Base-by-base conservation (phyloP, 2,113 vertebrate genomes). In the Lampris incognitus region DNA sequence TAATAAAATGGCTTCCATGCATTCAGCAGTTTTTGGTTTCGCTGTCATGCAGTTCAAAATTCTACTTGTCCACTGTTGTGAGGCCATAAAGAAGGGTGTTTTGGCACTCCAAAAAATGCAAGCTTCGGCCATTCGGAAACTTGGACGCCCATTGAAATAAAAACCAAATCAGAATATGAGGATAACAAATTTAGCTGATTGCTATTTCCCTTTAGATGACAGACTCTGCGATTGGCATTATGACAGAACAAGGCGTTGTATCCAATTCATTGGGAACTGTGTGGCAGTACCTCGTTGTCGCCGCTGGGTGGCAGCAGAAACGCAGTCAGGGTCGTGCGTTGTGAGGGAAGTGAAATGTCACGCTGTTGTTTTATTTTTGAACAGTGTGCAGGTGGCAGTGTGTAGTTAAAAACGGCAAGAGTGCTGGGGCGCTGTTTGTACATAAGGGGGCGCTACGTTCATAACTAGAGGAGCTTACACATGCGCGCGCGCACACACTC, bases 371-470 rank as follows among this genome's bases (percentile, higher is more conserved):
- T 69, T 42, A 50, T 3, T 61, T 10, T 1, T 24, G 24, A 11
- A 4, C 40, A 13, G 10, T 3, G 6, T 13, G 44, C 59, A 87
- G 87, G 72, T 72, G 86, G 76, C 89, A 69, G 65, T 88, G 74
- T 79, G 66, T 80, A 78, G 72, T 72, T 38, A 56, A 0, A 36
- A 48, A 52, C n/a, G 36, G 57, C 8, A 58, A 61, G 7, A 9
- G 1, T 2, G 39, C 50, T 9, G 2, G 2, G 11, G 44, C 1
- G 42, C 13, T 55, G 52, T 69, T 69, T 60, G 77, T 42, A 79
- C 73, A 67, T 49, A 9, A 68, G 83, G 81, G 68, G 87, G 87
- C 82, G 72, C 61, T 83, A 2, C 70, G n/a, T 73, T 63, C 74
- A 74, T 74, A 70, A 9, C 24, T 38, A 37, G 24, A 36, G 24